Evolutionary conservation across 1,140 invertebrate species (phyloP).

Genomic region (Pogonognathellus flavescens): DNA sequence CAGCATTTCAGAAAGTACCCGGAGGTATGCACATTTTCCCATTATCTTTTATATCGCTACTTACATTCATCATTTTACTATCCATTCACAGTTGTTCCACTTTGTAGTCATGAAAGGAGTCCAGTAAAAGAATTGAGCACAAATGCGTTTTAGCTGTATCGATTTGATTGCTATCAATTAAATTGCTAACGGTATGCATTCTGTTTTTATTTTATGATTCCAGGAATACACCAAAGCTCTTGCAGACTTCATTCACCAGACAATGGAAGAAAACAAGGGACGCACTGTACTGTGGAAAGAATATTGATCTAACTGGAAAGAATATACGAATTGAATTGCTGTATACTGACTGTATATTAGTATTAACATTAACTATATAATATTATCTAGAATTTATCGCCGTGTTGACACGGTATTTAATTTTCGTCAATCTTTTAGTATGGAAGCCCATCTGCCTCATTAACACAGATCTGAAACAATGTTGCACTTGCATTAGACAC

Average conservation of each 20-base stretch:
- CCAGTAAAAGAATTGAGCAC: no score
- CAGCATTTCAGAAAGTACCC: constrained; percentile 62
- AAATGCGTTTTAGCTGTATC: no score
- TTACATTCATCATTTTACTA: neutral
- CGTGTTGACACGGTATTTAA: neutral
- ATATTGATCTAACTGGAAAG: neutral
- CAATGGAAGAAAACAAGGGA: constrained; percentile 52
- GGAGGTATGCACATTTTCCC: constrained; percentile 44
- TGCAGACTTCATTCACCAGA: constrained; percentile 38
- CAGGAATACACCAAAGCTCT: constrained; percentile 56
- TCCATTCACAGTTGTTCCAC: neutral
- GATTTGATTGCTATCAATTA: neutral
- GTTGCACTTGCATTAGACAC: no score
- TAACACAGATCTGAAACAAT: no score
- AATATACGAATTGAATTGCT: neutral
- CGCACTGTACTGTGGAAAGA: constrained; percentile 50
- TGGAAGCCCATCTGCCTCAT: no score
- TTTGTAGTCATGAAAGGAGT: neutral
- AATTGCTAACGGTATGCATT: neutral
- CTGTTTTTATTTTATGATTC: neutral
- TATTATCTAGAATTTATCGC: neutral
- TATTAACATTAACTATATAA: no score
- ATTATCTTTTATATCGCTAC: neutral
- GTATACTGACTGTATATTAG: no score
- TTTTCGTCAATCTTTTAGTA: no score